Evolutionary conservation across 2,113 vertebrate genomes (phyloP).

Genomic region (Myrmecophaga tridactyla): DNA sequence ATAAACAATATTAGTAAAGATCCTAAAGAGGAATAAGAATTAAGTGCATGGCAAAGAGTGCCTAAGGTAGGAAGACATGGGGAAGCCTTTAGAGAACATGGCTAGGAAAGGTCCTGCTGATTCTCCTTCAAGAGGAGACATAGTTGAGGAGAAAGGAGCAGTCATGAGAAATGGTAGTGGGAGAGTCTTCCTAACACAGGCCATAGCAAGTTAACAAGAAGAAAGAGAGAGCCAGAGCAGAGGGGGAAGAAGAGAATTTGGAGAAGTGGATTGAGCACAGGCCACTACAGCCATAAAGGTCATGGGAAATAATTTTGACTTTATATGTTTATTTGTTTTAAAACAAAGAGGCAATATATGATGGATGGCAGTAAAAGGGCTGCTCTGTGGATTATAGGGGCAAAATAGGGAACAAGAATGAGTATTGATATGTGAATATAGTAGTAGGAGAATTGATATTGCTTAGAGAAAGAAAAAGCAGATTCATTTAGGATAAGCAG

Average conservation of each 20-base stretch:
- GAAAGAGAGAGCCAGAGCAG: rapidly evolving
- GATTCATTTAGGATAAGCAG: neutral
- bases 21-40: neutral
- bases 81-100: neutral
- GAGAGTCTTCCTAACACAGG: neutral
- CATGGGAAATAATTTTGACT: neutral
- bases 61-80: neutral
- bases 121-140: neutral
- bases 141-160: rapidly evolving
- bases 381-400: neutral
- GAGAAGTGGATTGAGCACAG: neutral
- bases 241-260: neutral
- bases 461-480: neutral
- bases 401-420: neutral
- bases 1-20: neutral
- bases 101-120: rapidly evolving
- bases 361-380: neutral
- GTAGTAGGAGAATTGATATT: neutral
- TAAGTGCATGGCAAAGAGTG: neutral
- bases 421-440: neutral
- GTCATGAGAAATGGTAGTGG: neutral
- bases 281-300: neutral
- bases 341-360: neutral
- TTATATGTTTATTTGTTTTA: neutral
- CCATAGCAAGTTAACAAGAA: no score